phyloP scores from a whole-genome alignment of 2,797 vertebrate genomes.

The Yasuhikotakia modesta region DNA sequence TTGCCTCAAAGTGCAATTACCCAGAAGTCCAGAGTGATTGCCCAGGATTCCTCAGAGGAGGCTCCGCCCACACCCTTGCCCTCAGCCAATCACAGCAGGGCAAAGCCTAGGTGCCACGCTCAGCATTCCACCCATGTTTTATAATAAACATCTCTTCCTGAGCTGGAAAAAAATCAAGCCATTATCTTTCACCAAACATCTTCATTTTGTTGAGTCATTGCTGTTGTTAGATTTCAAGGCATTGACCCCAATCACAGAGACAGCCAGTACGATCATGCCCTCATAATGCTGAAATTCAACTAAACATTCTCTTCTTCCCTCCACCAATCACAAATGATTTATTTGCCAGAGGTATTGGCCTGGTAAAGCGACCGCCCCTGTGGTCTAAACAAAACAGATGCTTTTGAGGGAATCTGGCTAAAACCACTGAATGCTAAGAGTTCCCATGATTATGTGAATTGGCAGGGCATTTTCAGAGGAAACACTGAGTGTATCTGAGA shows the following conservation, averaged over 20 bases:
- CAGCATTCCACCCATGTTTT: background rate
- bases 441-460: background rate
- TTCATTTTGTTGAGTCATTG: background rate
- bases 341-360: background rate
- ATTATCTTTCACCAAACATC: background rate
- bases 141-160: background rate
- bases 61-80: background rate
- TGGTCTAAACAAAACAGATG: conserved; percentile 10
- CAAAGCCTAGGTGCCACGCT: background rate
- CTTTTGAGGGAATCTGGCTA: background rate
- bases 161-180: conserved; percentile 10
- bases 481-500: background rate
- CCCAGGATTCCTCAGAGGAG: background rate
- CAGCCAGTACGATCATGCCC: background rate
- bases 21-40: background rate
- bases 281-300: background rate
- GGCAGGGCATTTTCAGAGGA: background rate
- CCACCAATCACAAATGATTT: conserved; percentile 15
- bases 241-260: background rate
- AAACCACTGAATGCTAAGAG: background rate
- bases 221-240: background rate
- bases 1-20: conserved; percentile 10
- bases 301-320: background rate
- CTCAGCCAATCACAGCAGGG: background rate
- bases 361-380: background rate